Percentiles rank a stretch among this genome's conserved stretches.
Conservation (phyloP, 2,113 vertebrate genomes). For the Ctenodactylus gundi region DNA sequence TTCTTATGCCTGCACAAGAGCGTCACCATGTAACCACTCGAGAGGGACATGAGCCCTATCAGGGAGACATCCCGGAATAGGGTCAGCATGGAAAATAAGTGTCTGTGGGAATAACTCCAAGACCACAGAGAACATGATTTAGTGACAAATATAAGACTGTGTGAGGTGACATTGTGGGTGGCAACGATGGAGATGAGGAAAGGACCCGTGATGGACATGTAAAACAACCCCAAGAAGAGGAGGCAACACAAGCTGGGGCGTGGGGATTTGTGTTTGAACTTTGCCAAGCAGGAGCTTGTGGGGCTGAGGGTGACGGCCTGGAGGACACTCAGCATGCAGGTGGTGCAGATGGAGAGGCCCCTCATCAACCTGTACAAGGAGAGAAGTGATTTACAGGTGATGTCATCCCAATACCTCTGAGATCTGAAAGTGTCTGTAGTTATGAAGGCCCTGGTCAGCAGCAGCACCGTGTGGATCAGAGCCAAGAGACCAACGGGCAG, state of each 20-base stretch:
- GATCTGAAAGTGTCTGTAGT: neutral
- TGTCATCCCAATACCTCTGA: neutral
- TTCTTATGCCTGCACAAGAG: too few relatives aligned
- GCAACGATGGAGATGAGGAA: neutral
- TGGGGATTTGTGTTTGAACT: neutral
- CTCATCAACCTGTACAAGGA: too few relatives aligned
- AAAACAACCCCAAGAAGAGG: neutral
- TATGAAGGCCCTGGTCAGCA: too few relatives aligned
- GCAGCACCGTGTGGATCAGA: neutral
- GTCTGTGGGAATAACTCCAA: neutral
- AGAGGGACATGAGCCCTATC: too few relatives aligned
- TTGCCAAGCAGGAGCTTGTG: neutral
- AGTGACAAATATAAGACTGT: neutral
- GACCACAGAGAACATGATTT: too few relatives aligned
- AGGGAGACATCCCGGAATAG: too few relatives aligned
- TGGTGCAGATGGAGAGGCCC: too few relatives aligned
- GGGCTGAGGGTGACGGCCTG: too few relatives aligned
- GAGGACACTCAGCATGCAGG: too few relatives aligned
- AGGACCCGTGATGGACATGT: neutral
- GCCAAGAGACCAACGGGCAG: neutral
- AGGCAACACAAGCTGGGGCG: neutral
- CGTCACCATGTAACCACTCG: neutral
- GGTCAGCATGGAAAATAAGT: neutral
- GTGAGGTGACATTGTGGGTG: neutral
- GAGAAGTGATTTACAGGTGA: neutral